Evolutionary conservation across 2,888 invertebrate genomes (phyloP).

Genomic region (Pocota personata): DNA sequence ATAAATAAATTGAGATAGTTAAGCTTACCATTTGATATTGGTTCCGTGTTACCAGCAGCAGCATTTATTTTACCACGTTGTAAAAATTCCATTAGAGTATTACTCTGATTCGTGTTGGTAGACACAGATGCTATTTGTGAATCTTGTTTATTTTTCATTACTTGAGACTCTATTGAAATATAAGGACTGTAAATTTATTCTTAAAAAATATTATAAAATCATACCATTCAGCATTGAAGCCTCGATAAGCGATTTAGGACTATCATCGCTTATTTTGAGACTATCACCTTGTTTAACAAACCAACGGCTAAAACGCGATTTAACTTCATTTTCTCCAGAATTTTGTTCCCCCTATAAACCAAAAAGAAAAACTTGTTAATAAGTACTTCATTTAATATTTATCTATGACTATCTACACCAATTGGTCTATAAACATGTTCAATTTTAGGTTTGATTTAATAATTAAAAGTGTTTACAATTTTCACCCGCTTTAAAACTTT

Average conservation of each 20-base stretch:
- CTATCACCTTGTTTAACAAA: constrained; percentile 84
- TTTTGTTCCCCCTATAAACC: constrained; percentile 86
- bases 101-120: constrained; percentile 71
- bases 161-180: constrained; percentile 3
- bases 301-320: constrained; percentile 91
- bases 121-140: background rate
- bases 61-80: constrained; percentile 85
- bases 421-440: too few relatives aligned
- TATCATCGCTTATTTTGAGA: constrained; percentile 76
- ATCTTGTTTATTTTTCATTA: background rate
- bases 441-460: too few relatives aligned
- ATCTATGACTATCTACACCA: too few relatives aligned
- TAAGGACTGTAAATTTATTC: background rate
- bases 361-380: constrained; percentile 41
- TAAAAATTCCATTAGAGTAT: constrained; percentile 88
- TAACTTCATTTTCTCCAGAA: constrained; percentile 77
- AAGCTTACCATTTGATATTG: constrained; percentile 21
- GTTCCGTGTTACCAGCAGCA: background rate
- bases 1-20: background rate
- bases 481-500: too few relatives aligned
- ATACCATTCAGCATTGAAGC: constrained; percentile 87
- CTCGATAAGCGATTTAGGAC: constrained; percentile 85
- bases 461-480: too few relatives aligned
- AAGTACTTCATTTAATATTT: background rate
- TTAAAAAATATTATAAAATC: background rate